Base-by-base conservation (phyloP, 2,113 vertebrate genomes). In the Thymallus thymallus region DNA sequence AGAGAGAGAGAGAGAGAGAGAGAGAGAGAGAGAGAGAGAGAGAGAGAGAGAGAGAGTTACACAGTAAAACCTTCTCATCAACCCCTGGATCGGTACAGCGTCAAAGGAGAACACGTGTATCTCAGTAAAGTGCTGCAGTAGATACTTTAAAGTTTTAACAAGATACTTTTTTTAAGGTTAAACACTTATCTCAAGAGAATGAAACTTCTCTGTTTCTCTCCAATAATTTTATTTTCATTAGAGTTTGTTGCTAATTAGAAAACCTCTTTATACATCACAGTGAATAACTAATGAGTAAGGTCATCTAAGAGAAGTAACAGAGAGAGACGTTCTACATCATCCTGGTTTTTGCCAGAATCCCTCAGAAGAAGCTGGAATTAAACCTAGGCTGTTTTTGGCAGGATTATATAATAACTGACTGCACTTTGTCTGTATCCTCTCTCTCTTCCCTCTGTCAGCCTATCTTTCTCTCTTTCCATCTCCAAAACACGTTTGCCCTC, bases 361-460 rank as follows among this genome's bases (percentile, higher is more conserved):
- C 35, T 41, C 35, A 41, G 10, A 41, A 85, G 76, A 85, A 69
- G 68, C 70, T 70, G 63, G 79, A 82, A 86, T 86, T 79, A 73
- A 80, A 60, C 69, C 32, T 35, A 4, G 32, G 73, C 62, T 78
- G 2, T 84, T 82, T 24, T 63, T 77, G 84, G 83, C 83, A 75
- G 65, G 30, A 48, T 68, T 62, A 56, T 23, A 5, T 76, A 13
- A 64, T 82, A 62, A 85, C 86, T 79, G 7, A 80, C 72, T 74
- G 72, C n/a, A 18, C 4, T 76, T 68, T 58, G 66, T 68, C 67
- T 68, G 56, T 16, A 71, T 20, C 66, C 29, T 71, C 46, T 41
- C 35, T 29, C 60, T 65, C 35, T 41, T 10, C 9, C 7, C 1
- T 41, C 64, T 68, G 73, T n/a, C n/a, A n/a, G n/a, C 45, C 56